Percentiles rank a stretch among this genome's conserved stretches.
Evolutionary conservation across 2,113 vertebrate genomes (phyloP).

Genomic region (Pitta sordida): DNA sequence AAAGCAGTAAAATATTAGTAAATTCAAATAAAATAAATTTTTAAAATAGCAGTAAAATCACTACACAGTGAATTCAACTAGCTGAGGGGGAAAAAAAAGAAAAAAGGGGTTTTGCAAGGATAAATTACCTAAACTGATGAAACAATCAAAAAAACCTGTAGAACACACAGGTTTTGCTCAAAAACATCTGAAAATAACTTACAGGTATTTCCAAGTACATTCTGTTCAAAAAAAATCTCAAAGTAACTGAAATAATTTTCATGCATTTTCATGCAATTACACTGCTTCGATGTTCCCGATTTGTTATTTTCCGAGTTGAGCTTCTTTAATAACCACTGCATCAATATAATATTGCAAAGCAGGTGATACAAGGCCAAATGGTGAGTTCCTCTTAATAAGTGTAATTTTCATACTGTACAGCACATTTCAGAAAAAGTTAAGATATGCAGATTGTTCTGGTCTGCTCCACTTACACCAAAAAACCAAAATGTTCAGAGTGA

Average conservation of each 20-base stretch:
- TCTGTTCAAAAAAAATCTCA: background rate
- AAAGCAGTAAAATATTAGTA: conserved; percentile 16
- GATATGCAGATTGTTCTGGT: background rate
- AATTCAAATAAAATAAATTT: too few relatives aligned
- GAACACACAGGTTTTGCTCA: too few relatives aligned
- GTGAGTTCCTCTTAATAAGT: background rate
- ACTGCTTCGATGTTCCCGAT: background rate
- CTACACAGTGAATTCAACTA: background rate
- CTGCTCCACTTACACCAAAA: background rate
- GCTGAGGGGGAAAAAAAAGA: background rate
- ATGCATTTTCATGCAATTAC: background rate
- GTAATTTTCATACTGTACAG: background rate
- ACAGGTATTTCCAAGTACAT: background rate
- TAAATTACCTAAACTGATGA: background rate
- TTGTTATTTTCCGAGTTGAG: background rate
- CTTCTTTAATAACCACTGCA: background rate
- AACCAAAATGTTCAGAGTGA: background rate
- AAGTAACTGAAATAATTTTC: background rate
- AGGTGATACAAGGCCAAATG: background rate
- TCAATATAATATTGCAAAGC: background rate
- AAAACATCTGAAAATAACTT: background rate
- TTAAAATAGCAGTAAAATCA: too few relatives aligned
- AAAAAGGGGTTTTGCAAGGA: background rate
- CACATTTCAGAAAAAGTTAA: background rate
- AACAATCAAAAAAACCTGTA: accelerated